Base-by-base conservation (phyloP, 2,888 invertebrate genomes). In the Dyspetes luteomarginatus region DNA sequence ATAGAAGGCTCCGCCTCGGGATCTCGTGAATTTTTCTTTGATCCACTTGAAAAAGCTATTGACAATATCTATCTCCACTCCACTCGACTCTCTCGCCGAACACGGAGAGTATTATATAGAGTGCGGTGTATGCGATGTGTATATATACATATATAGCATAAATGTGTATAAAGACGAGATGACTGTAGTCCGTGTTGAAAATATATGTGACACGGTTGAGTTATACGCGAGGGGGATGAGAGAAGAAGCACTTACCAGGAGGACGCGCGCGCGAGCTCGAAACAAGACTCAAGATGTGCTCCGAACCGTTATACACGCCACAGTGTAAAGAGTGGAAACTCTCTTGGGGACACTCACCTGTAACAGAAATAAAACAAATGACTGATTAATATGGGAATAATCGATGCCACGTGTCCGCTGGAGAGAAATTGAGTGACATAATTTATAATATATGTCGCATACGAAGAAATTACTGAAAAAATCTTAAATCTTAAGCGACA, bases 301-400 rank as follows among this genome's bases (percentile, higher is more conserved):
- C 64, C 36, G 56, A 72, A 73, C 80, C 77, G 80, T 81, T 81
- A 81, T 71, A 68, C 45, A 56, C 74, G 48, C 56, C 58, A 50
- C n/a, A n/a, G n/a, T n/a, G 65, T 72, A 76, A 76, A 73, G 56
- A 71, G 60, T 55, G 81, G 68, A 75, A 80, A 82, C 82, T 78
- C 78, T 74, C 78, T 82, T 73, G 76, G 65, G 74, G 72, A 83
- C 71, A 84, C 83, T 84, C 78, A 84, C 84, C 83, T 84, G 84
- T 28, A 83, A 84, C 78, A 84, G 50, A 64, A 77, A 82, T 75
- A 62, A 75, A 72, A 73, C 62, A 22, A 17, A 69, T 12, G 60
- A 76, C 69, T 72, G 81, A 82, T 81, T 81, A 81, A 72, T 67
- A 76, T 62, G 68, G 28, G 68, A 76, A 80, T 65, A 45, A 64